Conservation (phyloP, 1,140 invertebrate genomes). For the Bombus vancouverensis region DNA sequence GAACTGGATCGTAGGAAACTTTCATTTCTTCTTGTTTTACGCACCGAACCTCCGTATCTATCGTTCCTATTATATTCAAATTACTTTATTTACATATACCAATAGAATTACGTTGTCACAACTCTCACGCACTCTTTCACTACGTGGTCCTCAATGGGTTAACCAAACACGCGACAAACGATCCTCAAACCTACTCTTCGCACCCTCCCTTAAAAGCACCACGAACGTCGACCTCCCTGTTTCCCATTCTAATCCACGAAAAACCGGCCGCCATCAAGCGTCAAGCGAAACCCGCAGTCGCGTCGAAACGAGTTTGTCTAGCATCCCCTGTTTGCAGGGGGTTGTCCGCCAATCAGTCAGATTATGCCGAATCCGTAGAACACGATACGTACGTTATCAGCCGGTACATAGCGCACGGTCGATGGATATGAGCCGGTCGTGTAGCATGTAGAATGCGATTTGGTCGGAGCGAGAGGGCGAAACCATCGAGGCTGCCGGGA, state of each 20-base stretch:
- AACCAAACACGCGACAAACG: neutral
- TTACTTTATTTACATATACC: too few relatives aligned
- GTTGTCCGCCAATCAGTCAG: constrained; percentile 63
- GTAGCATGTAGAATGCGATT: constrained; percentile 21
- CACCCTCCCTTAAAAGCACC: neutral
- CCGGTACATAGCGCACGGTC: constrained; percentile 49
- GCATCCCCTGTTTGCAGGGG: neutral
- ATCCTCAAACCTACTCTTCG: neutral
- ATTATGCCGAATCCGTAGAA: constrained; percentile 65
- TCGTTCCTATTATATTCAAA: too few relatives aligned
- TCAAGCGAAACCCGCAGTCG: constrained; percentile 10
- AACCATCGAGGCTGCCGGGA: constrained; percentile 7
- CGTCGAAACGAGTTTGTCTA: constrained; percentile 20
- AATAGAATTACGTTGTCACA: too few relatives aligned
- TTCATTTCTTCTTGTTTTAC: too few relatives aligned
- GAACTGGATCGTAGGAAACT: too few relatives aligned
- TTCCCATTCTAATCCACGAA: neutral
- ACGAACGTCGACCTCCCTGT: neutral
- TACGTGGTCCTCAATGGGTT: neutral
- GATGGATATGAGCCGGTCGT: constrained; percentile 54
- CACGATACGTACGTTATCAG: constrained; percentile 63
- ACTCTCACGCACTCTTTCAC: neutral
- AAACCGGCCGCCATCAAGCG: neutral
- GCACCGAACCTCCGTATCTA: too few relatives aligned
- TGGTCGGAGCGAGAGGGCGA: neutral